Percentiles rank a stretch among this genome's conserved stretches.
These are phyloP conservation scores for Bubalus kerabau DNA, from an alignment of 2,113 vertebrate species.

Conservation along the genomic window DNA sequence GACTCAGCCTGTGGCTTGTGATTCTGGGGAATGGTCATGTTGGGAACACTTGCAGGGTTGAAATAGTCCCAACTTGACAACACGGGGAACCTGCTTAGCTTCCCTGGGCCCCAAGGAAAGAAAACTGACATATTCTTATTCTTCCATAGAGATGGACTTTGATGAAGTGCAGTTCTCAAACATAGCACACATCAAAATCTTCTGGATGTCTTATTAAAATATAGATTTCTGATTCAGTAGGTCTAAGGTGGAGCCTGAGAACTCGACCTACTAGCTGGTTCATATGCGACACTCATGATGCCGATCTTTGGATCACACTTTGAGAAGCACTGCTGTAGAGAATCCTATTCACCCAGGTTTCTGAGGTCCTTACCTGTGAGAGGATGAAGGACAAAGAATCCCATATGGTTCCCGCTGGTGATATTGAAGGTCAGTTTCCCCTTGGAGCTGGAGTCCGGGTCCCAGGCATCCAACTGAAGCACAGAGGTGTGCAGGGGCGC, in stretches of 20 bases:
- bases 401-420: constrained; percentile 84
- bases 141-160: not conserved
- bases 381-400: constrained; percentile 85
- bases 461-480: constrained; percentile 86
- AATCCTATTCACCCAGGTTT: not conserved
- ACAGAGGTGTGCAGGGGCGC: constrained; percentile 82
- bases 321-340: not conserved
- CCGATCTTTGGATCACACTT: not conserved
- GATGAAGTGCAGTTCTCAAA: not conserved
- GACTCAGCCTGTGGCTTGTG: not conserved
- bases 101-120: not conserved
- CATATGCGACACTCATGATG: not conserved
- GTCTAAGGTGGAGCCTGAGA: not conserved
- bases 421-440: constrained; percentile 91
- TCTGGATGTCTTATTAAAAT: not conserved
- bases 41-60: not conserved
- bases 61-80: not conserved
- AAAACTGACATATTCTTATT: not conserved
- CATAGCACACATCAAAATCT: not conserved
- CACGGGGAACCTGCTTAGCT: not conserved
- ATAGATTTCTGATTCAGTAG: not conserved
- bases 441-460: constrained; percentile 87
- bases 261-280: not conserved
- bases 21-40: not conserved
- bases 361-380: constrained; percentile 87